These are phyloP conservation scores for Triplophysa tibetana DNA, from an alignment of 2,113 vertebrate species.

Conservation along the genomic window DNA sequence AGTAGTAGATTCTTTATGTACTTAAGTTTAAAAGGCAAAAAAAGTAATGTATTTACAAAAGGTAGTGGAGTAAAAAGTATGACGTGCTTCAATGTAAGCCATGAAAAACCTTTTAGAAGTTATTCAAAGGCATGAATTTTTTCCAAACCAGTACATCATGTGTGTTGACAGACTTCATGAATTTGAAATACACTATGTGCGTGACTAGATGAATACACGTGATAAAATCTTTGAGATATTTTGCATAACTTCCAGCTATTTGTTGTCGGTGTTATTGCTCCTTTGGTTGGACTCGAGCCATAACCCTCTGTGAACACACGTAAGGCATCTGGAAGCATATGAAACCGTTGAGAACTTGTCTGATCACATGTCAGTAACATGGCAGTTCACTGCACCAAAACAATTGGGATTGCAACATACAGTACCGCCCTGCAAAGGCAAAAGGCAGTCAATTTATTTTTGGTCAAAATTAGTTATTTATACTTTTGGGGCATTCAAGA, in stretches of 20 bases:
- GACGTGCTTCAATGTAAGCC: too few relatives aligned
- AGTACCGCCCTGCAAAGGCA: neutral
- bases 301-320: neutral
- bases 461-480: too few relatives aligned
- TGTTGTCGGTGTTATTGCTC: neutral
- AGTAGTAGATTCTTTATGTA: too few relatives aligned
- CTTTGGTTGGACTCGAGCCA: neutral
- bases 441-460: too few relatives aligned
- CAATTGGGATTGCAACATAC: neutral
- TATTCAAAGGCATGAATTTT: neutral
- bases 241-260: neutral
- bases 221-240: slow-evolving; percentile 6
- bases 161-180: neutral
- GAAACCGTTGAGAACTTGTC: neutral
- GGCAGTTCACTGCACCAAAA: neutral
- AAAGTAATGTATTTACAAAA: too few relatives aligned
- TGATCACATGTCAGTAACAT: neutral
- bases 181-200: neutral
- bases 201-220: neutral
- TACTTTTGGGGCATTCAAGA: neutral
- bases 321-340: neutral
- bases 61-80: too few relatives aligned
- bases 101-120: too few relatives aligned
- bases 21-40: too few relatives aligned
- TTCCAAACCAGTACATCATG: too few relatives aligned